Evolutionary conservation across 2,113 vertebrate genomes (phyloP).

Genomic region (Pristiophorus japonicus): DNA sequence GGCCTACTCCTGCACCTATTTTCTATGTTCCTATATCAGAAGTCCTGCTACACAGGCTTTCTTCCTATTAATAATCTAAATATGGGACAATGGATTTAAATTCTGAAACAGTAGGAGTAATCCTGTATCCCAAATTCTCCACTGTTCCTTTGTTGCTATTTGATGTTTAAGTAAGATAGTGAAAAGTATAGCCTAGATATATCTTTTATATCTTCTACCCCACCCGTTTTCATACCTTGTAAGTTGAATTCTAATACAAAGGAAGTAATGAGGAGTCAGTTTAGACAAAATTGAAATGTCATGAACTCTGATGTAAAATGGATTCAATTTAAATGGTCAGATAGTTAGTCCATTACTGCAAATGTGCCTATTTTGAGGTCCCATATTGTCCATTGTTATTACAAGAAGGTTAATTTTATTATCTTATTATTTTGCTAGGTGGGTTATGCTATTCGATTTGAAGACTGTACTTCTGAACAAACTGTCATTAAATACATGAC

Average conservation of each 20-base stretch:
- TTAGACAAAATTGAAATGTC: background rate
- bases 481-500: slow-evolving; percentile 99
- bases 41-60: background rate
- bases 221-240: background rate
- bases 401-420: background rate
- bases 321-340: background rate
- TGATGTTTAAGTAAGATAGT: background rate
- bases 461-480: slow-evolving; percentile 93
- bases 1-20: too few species aligned
- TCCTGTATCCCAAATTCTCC: background rate
- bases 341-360: background rate
- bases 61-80: background rate
- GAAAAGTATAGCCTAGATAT: background rate
- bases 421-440: slow-evolving; percentile 58
- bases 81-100: background rate
- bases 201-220: background rate
- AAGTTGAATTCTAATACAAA: too few species aligned
- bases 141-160: background rate
- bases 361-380: background rate
- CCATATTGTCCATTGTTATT: background rate
- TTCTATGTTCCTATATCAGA: too few species aligned
- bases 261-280: background rate
- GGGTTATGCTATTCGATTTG: slow-evolving; percentile 95
- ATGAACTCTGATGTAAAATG: background rate
- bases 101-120: background rate